These are phyloP conservation scores for Struthidea cinerea DNA, from an alignment of 2,113 vertebrate genomes.

Conservation along the genomic window DNA sequence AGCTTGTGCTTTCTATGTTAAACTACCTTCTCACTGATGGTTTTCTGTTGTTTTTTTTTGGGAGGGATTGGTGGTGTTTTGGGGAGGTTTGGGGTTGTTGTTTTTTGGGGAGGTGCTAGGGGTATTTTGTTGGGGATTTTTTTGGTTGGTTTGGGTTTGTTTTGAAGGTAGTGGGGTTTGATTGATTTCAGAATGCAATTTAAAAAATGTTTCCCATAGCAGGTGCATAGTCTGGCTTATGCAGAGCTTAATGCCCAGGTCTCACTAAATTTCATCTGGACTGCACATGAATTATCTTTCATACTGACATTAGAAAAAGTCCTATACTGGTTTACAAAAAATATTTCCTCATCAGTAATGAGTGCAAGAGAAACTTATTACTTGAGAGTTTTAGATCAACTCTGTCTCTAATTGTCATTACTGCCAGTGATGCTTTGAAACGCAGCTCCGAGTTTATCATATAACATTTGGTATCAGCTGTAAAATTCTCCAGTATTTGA, in stretches of 20 bases:
- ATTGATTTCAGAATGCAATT: background rate
- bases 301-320: background rate
- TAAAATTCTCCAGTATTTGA: background rate
- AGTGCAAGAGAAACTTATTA: background rate
- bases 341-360: background rate
- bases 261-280: background rate
- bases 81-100: fast-evolving
- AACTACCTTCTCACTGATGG: background rate
- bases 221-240: background rate
- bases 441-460: background rate
- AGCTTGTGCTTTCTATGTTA: background rate
- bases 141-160: background rate
- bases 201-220: background rate
- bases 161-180: background rate
- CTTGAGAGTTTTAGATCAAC: background rate
- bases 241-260: background rate
- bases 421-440: background rate
- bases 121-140: too few species aligned
- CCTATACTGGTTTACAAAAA: background rate
- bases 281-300: background rate
- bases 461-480: background rate
- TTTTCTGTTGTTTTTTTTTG: background rate
- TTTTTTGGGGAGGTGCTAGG: background rate
- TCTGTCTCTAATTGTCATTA: background rate
- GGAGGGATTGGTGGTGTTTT: fast-evolving